Evolutionary conservation across 2,797 vertebrate genomes (phyloP).

Genomic region (Thalassophryne amazonica): DNA sequence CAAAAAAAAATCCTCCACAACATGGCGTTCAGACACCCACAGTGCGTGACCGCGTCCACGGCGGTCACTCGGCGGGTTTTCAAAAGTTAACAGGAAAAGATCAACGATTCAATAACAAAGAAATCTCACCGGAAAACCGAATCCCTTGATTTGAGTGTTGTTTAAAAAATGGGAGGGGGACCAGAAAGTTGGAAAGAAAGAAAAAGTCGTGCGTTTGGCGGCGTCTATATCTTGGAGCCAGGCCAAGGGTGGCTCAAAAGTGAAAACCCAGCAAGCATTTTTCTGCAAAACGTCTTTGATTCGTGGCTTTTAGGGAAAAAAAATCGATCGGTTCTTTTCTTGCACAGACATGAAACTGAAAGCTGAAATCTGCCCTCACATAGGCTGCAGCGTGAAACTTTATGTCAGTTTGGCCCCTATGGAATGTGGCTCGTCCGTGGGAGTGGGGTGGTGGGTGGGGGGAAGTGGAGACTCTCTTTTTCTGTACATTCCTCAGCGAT

Average conservation of each 20-base stretch:
- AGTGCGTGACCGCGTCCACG: constrained; percentile 52
- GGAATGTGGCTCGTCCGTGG: constrained; percentile 66
- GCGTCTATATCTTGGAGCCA: constrained; percentile 51
- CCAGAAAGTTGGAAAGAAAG: no score
- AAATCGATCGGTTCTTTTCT: constrained; percentile 26
- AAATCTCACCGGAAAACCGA: constrained; percentile 66
- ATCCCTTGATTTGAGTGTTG: constrained; percentile 52
- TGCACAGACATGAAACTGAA: constrained; percentile 27
- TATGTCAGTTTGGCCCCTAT: constrained; percentile 68
- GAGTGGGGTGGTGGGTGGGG: constrained; percentile 43
- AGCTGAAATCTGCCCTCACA: constrained; percentile 38
- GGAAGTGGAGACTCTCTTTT: constrained; percentile 69
- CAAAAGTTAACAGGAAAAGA: constrained; percentile 17
- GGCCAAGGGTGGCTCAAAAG: constrained; percentile 52
- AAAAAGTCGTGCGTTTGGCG: constrained; percentile 37
- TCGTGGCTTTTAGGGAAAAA: no score
- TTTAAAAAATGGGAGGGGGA: no score
- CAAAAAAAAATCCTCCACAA: constrained; percentile 67
- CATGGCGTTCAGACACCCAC: constrained; percentile 68
- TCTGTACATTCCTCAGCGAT: constrained; percentile 75
- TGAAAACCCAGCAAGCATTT: no score
- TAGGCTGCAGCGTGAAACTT: constrained; percentile 61
- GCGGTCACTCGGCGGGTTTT: constrained; percentile 30
- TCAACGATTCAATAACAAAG: constrained; percentile 30
- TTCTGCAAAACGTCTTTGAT: no score